Evolutionary conservation across 30 jellyfish, hydroid and myxozoan genomes (phyloP).

Genomic region (Aurelia aurita complex sp. Pacific): DNA sequence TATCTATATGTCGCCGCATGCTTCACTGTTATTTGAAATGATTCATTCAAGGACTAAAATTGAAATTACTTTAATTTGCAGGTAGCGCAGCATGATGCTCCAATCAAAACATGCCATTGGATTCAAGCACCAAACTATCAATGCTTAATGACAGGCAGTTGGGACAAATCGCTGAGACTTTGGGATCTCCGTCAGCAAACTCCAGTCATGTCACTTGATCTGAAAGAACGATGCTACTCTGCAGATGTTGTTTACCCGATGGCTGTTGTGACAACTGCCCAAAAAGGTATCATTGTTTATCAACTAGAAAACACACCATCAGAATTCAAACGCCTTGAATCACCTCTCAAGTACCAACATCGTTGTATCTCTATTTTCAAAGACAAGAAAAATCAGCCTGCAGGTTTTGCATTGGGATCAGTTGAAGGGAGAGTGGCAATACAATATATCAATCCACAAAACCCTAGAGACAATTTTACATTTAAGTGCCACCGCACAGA

Average conservation of each 20-base stretch:
- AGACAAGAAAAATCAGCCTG: constrained; percentile 88
- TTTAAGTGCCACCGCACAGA: constrained; percentile 97
- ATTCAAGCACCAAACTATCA: constrained; percentile 86
- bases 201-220: constrained; percentile 72
- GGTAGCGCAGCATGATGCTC: constrained; percentile 93
- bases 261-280: constrained; percentile 95
- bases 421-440: constrained; percentile 97
- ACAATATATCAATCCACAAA: constrained; percentile 86
- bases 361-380: constrained; percentile 88
- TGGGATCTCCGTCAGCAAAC: constrained; percentile 89
- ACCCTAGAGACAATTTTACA: constrained; percentile 93
- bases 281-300: constrained; percentile 83
- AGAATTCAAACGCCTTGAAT: constrained; percentile 82
- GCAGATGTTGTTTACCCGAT: constrained; percentile 94
- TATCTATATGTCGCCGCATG: no score
- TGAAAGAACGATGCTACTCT: constrained; percentile 82
- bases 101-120: constrained; percentile 93
- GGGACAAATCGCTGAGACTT: constrained; percentile 84
- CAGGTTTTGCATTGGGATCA: constrained; percentile 95
- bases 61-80: not conserved
- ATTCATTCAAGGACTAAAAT: no score
- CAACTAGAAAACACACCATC: constrained; percentile 81
- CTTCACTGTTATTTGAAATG: no score
- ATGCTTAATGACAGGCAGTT: constrained; percentile 94
- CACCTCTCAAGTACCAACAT: constrained; percentile 88